Percentiles rank a stretch among this genome's conserved stretches.
These are phyloP conservation scores for Battus philenor DNA, from an alignment of 1,140 invertebrate genomes.

Conservation along the genomic window DNA sequence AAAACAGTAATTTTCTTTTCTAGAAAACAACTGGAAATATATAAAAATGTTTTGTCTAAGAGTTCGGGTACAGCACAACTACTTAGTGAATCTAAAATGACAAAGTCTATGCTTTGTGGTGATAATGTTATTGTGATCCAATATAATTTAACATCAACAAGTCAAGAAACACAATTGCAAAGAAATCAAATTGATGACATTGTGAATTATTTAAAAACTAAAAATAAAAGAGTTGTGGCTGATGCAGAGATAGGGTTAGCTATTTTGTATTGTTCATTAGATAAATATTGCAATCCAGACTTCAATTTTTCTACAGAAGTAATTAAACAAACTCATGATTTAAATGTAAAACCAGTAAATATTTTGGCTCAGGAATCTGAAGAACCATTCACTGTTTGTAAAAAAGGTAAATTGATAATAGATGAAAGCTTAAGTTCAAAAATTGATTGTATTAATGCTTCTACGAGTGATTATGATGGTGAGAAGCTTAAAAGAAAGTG, in stretches of 20 bases:
- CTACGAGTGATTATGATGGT: background rate
- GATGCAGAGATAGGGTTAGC: constrained; percentile 82
- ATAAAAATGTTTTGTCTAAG: constrained; percentile 65
- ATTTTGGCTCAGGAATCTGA: constrained; percentile 56
- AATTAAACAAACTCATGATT: constrained; percentile 37
- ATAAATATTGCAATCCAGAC: constrained; percentile 81
- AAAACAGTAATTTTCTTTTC: constrained; percentile 80
- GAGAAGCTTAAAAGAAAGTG: constrained; percentile 48
- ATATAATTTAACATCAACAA: constrained; percentile 47
- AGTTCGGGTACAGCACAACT: constrained; percentile 56
- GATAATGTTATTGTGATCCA: constrained; percentile 73
- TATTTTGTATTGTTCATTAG: constrained; percentile 78
- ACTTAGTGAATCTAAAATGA: constrained; percentile 66
- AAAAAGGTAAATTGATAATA: constrained; percentile 47
- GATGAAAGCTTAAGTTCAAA: constrained; percentile 49
- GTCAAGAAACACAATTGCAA: constrained; percentile 69
- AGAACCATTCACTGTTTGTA: constrained; percentile 28
- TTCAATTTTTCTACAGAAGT: constrained; percentile 67
- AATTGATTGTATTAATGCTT: constrained; percentile 21
- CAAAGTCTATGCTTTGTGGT: constrained; percentile 65
- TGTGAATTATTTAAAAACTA: constrained; percentile 65
- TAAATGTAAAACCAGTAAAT: constrained; percentile 27
- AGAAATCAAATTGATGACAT: constrained; percentile 64
- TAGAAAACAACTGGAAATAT: constrained; percentile 76
- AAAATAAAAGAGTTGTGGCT: constrained; percentile 76